These are phyloP conservation scores for Onychomys torridus DNA, from an alignment of 2,797 vertebrate genomes.

Conservation along the genomic window DNA sequence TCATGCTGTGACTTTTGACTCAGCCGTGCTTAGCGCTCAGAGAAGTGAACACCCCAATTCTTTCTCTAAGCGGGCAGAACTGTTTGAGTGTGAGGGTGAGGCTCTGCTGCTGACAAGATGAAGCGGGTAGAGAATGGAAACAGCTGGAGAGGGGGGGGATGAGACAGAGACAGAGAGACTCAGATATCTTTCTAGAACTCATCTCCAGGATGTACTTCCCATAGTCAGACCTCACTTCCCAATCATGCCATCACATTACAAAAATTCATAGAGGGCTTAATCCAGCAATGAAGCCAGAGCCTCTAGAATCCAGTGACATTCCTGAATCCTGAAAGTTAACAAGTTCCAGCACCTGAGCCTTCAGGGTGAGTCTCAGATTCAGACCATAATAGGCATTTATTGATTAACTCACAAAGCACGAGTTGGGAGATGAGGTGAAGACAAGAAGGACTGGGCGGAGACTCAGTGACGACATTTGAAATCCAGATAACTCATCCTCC, in stretches of 20 bases:
- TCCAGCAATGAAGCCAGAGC: background rate
- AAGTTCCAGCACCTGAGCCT: background rate
- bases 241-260: too few species aligned
- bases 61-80: background rate
- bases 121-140: background rate
- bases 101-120: rapidly evolving
- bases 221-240: background rate
- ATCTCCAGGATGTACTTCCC: background rate
- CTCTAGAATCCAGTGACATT: background rate
- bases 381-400: background rate
- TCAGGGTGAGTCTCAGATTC: background rate
- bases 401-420: background rate
- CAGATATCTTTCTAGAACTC: background rate
- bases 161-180: too few species aligned
- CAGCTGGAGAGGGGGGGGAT: background rate
- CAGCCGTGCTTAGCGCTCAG: background rate
- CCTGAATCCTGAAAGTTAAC: background rate
- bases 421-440: background rate
- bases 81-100: background rate
- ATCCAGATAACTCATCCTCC: background rate
- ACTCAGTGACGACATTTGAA: background rate
- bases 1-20: background rate
- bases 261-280: background rate
- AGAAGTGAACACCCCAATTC: background rate
- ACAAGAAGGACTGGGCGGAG: background rate